Evolutionary conservation across 2,797 vertebrate genomes (phyloP), one percentile per base, ranked within the genome.

Genomic region (Phylloscopus collybita): DNA sequence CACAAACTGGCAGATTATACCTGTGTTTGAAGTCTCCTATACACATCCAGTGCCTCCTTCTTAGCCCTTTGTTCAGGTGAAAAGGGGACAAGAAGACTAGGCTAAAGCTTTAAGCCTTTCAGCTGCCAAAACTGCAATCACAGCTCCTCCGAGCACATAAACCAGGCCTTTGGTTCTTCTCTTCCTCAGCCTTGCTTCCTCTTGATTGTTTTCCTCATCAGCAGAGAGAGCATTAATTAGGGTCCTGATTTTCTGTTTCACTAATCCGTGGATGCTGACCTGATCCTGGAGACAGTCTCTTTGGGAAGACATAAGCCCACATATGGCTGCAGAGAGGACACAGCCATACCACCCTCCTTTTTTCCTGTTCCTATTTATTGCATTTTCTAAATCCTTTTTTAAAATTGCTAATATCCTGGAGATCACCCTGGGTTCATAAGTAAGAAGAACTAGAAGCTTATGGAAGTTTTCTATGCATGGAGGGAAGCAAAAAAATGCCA

Each of bases 271-370:
- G 18, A 72, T 81, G 38, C 92, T 97, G 87, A 98, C 76, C 84
- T 97, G 98, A 59, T 97, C 81, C 84, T 97, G 98, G 16, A 98
- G 98, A 81, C 97, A 91, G 51, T 97, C 87, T 82, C 97, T 98
- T 90, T 98, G 97, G 26, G 91, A 93, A 72, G 96, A 97, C 30
- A 98, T 78, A 80, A 73, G 96, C 96, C 86, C 97, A 96, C 0
- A 79, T 94, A 57, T 96, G 95, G 73, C 88, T 89, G 27, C 97
- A 98, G 32, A 98, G 96, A 30, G 98, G 98, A 88, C 95, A 97
- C 18, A 98, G 86, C 38, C 22, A 61, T 20, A 30, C 20, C 16
- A 16, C 0, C 0, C 30, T 56, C 40, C 13, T 32, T 25, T 66
- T 56, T 32, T 27, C 27, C 75, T 1, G 1, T 26, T 51, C 32